A percentile compares a stretch with the other conserved stretches of the same genome.
Evolutionary conservation across 1,140 invertebrate species (phyloP).

Genomic region (Cotesia glomerata): DNA sequence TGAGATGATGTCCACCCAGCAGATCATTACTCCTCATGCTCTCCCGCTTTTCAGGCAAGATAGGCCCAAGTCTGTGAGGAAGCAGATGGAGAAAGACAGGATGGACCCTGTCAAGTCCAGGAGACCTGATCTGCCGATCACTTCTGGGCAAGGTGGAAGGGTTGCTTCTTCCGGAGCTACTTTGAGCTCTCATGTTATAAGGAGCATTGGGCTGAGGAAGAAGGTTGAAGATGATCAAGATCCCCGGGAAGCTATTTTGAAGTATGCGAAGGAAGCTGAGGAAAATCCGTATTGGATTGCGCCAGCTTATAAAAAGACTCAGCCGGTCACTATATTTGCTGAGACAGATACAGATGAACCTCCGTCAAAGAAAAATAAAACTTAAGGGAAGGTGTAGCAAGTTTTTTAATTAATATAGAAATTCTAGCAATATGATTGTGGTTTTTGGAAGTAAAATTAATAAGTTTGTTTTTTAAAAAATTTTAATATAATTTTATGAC

Average conservation of each 20-base stretch:
- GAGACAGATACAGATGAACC: conserved; percentile 65
- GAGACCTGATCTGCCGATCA: conserved; percentile 96
- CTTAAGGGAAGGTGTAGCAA: neutral
- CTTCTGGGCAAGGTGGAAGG: conserved; percentile 81
- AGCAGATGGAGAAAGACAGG: conserved; percentile 90
- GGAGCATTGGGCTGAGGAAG: conserved; percentile 93
- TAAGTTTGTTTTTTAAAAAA: too few species aligned
- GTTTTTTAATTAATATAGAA: too few species aligned
- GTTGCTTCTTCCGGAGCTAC: conserved; percentile 95
- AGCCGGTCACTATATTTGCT: conserved; percentile 80
- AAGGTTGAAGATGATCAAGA: conserved; percentile 95
- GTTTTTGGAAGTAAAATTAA: too few species aligned
- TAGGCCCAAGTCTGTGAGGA: conserved; percentile 85
- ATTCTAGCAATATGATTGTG: too few species aligned
- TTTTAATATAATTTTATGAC: too few species aligned
- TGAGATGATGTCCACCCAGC: conserved; percentile 87
- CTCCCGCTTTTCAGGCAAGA: conserved; percentile 95
- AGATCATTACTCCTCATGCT: conserved; percentile 97
- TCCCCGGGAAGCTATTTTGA: conserved; percentile 95
- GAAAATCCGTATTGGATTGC: conserved; percentile 98
- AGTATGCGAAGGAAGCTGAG: conserved; percentile 94
- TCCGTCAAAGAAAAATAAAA: conserved; percentile 24
- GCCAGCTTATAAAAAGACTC: conserved; percentile 87
- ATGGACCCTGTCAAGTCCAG: conserved; percentile 92
- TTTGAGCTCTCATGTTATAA: conserved; percentile 95